Evolutionary conservation across 2,113 vertebrate genomes (phyloP), one percentile per base, ranked within the genome.

Genomic region (Micronycteris hirsuta): DNA sequence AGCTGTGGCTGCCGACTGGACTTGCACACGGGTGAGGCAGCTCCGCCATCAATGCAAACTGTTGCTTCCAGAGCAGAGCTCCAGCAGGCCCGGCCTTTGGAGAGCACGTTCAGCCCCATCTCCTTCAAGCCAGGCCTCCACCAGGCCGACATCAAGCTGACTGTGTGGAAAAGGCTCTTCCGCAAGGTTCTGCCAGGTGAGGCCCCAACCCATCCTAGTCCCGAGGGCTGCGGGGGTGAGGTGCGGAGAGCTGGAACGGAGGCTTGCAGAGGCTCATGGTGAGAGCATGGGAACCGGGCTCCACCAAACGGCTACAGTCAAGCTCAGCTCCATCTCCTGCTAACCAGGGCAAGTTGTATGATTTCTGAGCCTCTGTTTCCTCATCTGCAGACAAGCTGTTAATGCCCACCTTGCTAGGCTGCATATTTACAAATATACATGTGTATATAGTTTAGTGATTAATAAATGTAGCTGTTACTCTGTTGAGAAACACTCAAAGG

Each of bases 121-220:
- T 98, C 98, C 92, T 99, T 99, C 77, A 99, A 99, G 94, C 99
- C 99, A 0, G 98, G 98, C 76, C 99, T 99, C 95, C 99, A 99
- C 95, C 98, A 98, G 96, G 99, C 98, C 0, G 99, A 99, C 96
- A 98, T 99, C 95, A 99, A 99, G 97, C 97, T 99, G 86, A 98
- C 98, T 0, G 99, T 99, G 45, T 99, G 99, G 99, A 99, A 99
- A 92, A 97, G 98, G 31, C 98, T 99, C 38, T 99, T 99, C 49
- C 97, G 98, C 31, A 98, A 98, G 3, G 97, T 99, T 56, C 98
- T 99, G 78, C 99, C 99, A 97, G 98, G 99, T 99, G 96, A 95
- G 20, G 0, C 8, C 31, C 43, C 24, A 12, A 17, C 8, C 16
- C 4, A 0, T 41, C 0, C 28, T 31, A 24, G 28, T 65, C 7